Base-by-base conservation (phyloP, 2,888 invertebrate species). In the Eulithis testata region DNA sequence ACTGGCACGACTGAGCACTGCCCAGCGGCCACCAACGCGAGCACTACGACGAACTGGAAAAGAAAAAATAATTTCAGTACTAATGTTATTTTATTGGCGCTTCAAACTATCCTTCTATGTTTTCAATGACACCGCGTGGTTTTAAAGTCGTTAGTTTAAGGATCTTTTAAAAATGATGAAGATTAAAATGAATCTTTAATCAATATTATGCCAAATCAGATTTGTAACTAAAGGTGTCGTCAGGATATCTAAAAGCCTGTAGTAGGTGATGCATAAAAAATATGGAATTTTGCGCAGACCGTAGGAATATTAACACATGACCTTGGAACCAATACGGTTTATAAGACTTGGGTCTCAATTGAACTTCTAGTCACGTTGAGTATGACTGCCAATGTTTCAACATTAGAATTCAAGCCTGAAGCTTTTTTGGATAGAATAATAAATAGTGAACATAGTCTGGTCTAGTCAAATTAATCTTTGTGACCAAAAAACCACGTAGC, bases 31-130 rank as follows among this genome's bases (percentile, higher is more conserved):
- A 81, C 84, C 73, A 89, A 73, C 71, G 86, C 82, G 67, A 91
- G 83, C 64, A 89, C 85, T 83, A 89, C 79, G 70, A 82, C 74
- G 77, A 90, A 85, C 91, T 89, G 78, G 3, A 83, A 83, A n/a
- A 45, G 27, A 12, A 55, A 36, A 4, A 9, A 8, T 21, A 4
- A 21, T 21, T 21, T 21, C 1, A 1, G 21, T 21, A 21, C 21
- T 21, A 21, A 21, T 21, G 21, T 2, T 21, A 21, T 21, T 21
- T 21, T 21, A 21, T 21, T 21, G 21, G 21, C 1, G 21, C 21
- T 21, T 21, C 21, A 21, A 21, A 21, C 21, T 21, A 21, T 21
- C 21, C 21, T 21, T 21, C 21, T 21, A 21, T 21, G 1, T 21
- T 21, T 1, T 21, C 2, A 21, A 21, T 21, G 2, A 37, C 37